Evolutionary conservation across 2,113 vertebrate species (phyloP), one percentile per base, ranked within the genome.

Genomic region (Hippocampus abdominalis): DNA sequence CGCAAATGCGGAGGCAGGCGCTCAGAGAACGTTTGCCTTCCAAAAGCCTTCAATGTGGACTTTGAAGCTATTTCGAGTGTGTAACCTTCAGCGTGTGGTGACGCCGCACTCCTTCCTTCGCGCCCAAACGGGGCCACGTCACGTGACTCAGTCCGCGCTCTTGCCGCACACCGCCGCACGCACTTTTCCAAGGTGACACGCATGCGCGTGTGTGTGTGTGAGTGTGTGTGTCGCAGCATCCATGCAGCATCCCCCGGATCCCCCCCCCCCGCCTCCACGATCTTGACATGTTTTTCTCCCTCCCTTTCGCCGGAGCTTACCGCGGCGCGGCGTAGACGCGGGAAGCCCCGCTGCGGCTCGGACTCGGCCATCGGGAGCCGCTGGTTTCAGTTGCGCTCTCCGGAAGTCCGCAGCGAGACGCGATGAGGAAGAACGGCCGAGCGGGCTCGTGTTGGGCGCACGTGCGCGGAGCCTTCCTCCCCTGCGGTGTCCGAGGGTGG

Each of bases 241-340:
- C 39, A 59, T 3, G 66, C 27, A 20, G 51, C 65, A 60, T 82
- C 81, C 77, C 71, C 9, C 72, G 65, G 73, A 82, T 83, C 74
- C 59, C 72, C 78, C 74, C 80, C 60, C 62, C 82, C 82, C 85
- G 87, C 89, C 86, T 66, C 84, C 79, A 71, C 76, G 68, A 63
- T 18, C 15, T 49, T n/a, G n/a, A n/a, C n/a, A n/a, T n/a, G n/a
- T 42, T 42, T 11, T 42, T 2, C 13, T 44, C 10, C 78, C 75
- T 85, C 77, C 74, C 81, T 72, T 76, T 70, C 61, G 77, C 40
- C 18, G 21, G 74, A 82, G 78, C 94, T 96, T 95, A 98, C 96
- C 95, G 95, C 93, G 91, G 92, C 91, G 85, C 94, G 92, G 85
- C 91, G 92, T 82, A 93, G 91, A 81, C 93, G 92, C 90, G 93